Conservation (phyloP, 2,113 vertebrate genomes). For the Narcine bancroftii region DNA sequence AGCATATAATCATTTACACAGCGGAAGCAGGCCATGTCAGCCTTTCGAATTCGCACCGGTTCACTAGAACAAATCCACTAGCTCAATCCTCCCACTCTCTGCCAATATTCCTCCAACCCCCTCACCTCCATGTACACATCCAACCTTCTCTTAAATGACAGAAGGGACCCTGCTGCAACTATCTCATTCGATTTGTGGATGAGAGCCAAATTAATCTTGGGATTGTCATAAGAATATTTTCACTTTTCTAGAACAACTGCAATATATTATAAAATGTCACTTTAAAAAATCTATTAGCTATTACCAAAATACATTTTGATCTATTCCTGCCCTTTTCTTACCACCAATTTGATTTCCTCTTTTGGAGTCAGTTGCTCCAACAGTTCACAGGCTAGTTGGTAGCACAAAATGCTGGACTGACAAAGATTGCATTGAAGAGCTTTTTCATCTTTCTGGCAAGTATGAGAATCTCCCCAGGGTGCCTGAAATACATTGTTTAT, state of each 20-base stretch:
- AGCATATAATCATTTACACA: too few relatives aligned
- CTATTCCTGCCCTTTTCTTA: constrained; percentile 52
- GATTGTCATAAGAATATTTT: neutral
- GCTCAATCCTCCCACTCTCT: too few relatives aligned
- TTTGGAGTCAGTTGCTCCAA: constrained; percentile 87
- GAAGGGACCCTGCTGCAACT: too few relatives aligned
- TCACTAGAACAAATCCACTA: too few relatives aligned
- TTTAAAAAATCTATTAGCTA: neutral
- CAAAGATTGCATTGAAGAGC: constrained; percentile 84
- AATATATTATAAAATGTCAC: neutral
- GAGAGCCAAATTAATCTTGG: neutral
- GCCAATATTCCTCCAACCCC: too few relatives aligned
- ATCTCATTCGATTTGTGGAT: too few relatives aligned
- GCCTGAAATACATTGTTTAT: constrained; percentile 98
- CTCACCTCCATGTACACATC: too few relatives aligned
- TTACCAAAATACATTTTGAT: neutral
- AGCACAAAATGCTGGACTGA: constrained; percentile 96
- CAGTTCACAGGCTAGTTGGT: constrained; percentile 91
- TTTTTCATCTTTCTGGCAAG: constrained; percentile 93
- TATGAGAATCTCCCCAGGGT: constrained; percentile 94
- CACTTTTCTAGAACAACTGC: neutral
- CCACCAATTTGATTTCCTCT: constrained; percentile 93
- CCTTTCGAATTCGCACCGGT: too few relatives aligned
- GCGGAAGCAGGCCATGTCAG: too few relatives aligned
- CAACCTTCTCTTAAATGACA: too few relatives aligned